Base-by-base conservation (phyloP, 2,797 vertebrate genomes). In the Bufotes viridis region DNA sequence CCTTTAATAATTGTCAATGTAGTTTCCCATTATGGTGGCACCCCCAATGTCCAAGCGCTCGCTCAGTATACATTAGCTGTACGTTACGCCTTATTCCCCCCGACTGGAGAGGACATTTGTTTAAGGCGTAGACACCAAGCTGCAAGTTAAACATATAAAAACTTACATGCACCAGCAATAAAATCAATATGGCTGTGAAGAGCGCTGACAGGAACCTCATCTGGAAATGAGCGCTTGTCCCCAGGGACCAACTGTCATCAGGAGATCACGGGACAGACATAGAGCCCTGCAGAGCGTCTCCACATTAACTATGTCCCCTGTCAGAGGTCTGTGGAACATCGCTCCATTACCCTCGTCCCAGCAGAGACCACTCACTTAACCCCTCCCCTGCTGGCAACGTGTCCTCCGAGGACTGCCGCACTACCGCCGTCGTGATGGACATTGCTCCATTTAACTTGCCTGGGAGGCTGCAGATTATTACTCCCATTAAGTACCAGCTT, bases 201-300 rank as follows among this genome's bases (percentile, higher is more conserved):
- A 81, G 78, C 84, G 70, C 84, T 89, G 87, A 89, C 87, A 86
- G 79, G 87, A 89, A 67, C 87, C 69, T 88, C 74, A 88, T 88
- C 83, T 89, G 84, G 83, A 86, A 89, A 89, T 89, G 72, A 89
- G 83, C 42, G n/a, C n/a, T 12, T 85, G 70, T 85, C 87, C 87
- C 87, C 78, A 78, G 87, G 87, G 87, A 65, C 69, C 18, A 58
- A 42, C 69, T 89, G 87, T 89, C 87, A 89, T 89, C 87, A 86
- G 67, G 69, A 85, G 85, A 88, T 84, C 69, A 85, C 83, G 81
- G 76, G 87, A 88, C 76, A 88, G 81, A 88, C 76, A 81, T 79
- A 88, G 87, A 85, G 87, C 84, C 87, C 87, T 79, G 87, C 87
- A 79, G 61, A 79, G 87, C 69, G 60, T 84, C 75, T 84, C 72